phyloP scores from a whole-genome alignment of 2,797 vertebrate genomes.

The Spheniscus humboldti region DNA sequence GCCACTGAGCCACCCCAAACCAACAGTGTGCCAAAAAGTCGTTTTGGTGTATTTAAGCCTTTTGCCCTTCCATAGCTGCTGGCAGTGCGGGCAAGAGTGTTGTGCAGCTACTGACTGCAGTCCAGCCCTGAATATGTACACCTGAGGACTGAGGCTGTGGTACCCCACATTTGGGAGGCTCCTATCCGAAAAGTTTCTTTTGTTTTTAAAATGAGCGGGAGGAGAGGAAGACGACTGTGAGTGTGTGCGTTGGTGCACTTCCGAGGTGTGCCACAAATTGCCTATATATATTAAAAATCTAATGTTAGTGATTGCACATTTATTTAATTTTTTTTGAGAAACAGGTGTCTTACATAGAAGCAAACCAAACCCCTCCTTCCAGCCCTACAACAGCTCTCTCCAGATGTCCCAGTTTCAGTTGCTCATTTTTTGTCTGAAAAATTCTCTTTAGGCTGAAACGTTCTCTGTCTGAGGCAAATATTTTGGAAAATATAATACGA shows the following conservation, averaged over 20 bases:
- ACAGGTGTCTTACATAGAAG: rapidly evolving
- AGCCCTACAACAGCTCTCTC: not conserved
- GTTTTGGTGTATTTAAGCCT: not conserved
- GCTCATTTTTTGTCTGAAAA: not conserved
- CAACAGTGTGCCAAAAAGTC: not conserved
- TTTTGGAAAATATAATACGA: not conserved
- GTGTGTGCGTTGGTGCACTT: rapidly evolving
- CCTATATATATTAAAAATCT: not conserved
- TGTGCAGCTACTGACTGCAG: not conserved
- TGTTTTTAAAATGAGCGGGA: not conserved
- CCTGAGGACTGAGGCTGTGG: not conserved
- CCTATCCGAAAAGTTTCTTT: not conserved
- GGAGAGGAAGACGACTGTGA: not conserved
- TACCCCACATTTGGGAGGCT: not conserved
- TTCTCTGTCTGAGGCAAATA: not conserved
- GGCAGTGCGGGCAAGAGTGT: not conserved
- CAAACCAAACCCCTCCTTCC: not conserved
- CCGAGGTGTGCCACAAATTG: not conserved
- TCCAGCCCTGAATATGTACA: not conserved
- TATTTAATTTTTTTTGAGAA: not conserved
- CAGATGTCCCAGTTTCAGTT: not conserved
- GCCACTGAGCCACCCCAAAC: not conserved
- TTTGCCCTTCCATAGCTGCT: not conserved
- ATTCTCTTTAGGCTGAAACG: not conserved
- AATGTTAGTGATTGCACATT: not conserved